phyloP scores from a whole-genome alignment of 2,797 vertebrate genomes.

The Chaunax sp. region DNA sequence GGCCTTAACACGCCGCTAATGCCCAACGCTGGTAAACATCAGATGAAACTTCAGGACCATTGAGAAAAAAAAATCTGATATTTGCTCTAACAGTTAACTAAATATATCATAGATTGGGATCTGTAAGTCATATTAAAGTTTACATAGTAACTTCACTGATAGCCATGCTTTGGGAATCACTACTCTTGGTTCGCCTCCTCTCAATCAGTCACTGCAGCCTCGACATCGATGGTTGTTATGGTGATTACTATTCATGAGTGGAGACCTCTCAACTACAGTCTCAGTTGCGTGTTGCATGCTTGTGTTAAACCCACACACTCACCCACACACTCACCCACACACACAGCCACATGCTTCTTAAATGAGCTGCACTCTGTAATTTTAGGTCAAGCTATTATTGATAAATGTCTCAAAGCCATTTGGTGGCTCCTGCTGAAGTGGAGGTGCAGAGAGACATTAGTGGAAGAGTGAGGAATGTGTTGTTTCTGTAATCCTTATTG shows the following conservation, averaged over 20 bases:
- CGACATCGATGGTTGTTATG: slow-evolving; percentile 12
- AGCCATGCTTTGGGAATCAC: not conserved
- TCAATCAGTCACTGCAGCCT: slow-evolving; percentile 18
- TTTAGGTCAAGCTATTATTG: slow-evolving; percentile 47
- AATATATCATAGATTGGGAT: not conserved
- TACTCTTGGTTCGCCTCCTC: not conserved
- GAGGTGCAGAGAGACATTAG: slow-evolving; percentile 20
- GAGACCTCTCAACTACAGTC: slow-evolving; percentile 37
- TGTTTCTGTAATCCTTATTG: not conserved
- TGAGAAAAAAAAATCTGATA: too few relatives aligned
- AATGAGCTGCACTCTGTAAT: slow-evolving; percentile 31
- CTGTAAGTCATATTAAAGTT: not conserved
- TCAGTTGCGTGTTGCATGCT: slow-evolving; percentile 7
- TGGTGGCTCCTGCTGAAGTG: slow-evolving; percentile 24
- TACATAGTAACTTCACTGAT: slow-evolving; percentile 7
- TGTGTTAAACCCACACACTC: not conserved
- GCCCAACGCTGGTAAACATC: too few relatives aligned
- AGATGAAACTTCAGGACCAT: too few relatives aligned
- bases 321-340: not conserved
- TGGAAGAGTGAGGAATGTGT: not conserved
- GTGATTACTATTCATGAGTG: slow-evolving; percentile 58
- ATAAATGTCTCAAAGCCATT: slow-evolving; percentile 35
- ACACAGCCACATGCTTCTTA: not conserved
- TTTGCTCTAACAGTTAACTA: not conserved
- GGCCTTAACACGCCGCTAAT: too few relatives aligned